These are phyloP conservation scores for Oncorhynchus keta DNA, from an alignment of 2,113 vertebrate species.

Conservation along the genomic window DNA sequence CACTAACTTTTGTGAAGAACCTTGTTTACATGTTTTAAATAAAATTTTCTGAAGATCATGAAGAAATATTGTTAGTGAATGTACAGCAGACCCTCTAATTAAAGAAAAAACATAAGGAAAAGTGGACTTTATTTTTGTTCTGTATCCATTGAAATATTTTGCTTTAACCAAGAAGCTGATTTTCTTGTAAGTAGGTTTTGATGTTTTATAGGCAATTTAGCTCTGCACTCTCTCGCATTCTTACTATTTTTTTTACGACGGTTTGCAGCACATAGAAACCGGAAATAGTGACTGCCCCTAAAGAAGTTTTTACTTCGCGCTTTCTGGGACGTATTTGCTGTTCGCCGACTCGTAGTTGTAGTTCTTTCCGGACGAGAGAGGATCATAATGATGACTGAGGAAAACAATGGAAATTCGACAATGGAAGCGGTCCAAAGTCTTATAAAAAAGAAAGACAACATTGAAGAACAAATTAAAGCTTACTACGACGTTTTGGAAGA, in stretches of 20 bases:
- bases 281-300: too few relatives aligned
- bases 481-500: constrained; percentile 86
- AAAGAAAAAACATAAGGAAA: neutral
- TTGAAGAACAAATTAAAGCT: constrained; percentile 91
- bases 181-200: too few relatives aligned
- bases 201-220: too few relatives aligned
- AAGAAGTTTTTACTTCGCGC: too few relatives aligned
- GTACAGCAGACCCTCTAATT: neutral
- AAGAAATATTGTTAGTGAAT: constrained; percentile 1
- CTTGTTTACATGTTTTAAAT: constrained; percentile 9
- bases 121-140: neutral
- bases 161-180: too few relatives aligned
- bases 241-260: too few relatives aligned
- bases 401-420: constrained; percentile 28
- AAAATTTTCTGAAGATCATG: constrained; percentile 8
- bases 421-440: constrained; percentile 79
- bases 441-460: constrained; percentile 86
- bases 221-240: too few relatives aligned
- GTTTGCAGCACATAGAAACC: too few relatives aligned
- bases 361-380: neutral
- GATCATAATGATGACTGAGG: constrained; percentile 62
- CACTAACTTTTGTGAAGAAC: neutral
- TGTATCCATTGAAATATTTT: too few relatives aligned
- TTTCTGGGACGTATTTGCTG: too few relatives aligned
- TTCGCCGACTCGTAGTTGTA: neutral